Evolutionary conservation across 2,113 vertebrate genomes (phyloP).

Genomic region (Brienomyrus longianalis): DNA sequence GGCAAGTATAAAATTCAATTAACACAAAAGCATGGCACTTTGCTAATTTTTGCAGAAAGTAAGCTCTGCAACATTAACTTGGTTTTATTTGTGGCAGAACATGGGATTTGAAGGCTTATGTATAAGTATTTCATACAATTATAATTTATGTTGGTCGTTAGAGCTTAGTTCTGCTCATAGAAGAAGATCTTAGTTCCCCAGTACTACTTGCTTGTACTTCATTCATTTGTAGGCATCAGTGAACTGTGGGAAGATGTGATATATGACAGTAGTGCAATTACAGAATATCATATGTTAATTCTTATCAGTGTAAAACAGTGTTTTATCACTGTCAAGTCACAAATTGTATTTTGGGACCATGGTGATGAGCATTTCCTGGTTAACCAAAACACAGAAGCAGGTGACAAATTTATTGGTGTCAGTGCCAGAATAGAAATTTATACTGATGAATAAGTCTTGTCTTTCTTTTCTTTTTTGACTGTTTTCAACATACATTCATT

Average conservation of each 20-base stretch:
- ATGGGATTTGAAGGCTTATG: neutral
- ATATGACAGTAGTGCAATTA: neutral
- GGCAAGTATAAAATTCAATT: constrained; percentile 53
- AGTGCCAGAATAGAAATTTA: neutral
- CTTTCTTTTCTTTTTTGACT: neutral
- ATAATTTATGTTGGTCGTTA: neutral
- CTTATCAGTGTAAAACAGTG: neutral
- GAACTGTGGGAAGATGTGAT: neutral
- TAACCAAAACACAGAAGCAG: neutral
- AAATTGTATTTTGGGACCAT: neutral
- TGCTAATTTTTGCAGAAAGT: constrained; percentile 10
- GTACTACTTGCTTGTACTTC: neutral
- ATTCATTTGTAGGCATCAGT: neutral
- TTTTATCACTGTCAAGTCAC: neutral
- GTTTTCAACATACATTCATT: neutral
- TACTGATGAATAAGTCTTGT: neutral
- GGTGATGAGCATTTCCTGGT: neutral
- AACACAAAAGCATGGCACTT: constrained; percentile 38
- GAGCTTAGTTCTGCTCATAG: neutral
- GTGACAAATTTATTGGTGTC: neutral
- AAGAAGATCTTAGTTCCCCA: neutral
- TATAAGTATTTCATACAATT: neutral
- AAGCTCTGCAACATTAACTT: neutral
- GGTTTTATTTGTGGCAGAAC: neutral
- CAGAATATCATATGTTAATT: neutral